Conservation (phyloP, 2,113 vertebrate genomes). For the Chaetops frenatus region DNA sequence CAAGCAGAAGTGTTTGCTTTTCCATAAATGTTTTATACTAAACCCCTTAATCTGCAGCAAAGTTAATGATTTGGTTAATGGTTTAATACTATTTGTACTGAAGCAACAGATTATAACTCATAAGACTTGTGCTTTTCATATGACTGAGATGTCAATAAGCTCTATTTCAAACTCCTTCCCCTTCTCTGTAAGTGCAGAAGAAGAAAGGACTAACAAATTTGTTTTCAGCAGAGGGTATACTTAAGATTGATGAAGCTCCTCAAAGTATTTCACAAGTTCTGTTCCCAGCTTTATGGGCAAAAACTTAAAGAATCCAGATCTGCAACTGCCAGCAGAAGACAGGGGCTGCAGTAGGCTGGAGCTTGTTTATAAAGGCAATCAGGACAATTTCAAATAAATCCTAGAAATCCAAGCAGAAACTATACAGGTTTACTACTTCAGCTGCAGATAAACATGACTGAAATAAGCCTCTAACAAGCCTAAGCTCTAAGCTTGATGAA, state of each 20-base stretch:
- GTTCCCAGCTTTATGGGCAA: background rate
- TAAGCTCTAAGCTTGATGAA: background rate
- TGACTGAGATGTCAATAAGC: background rate
- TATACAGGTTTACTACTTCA: background rate
- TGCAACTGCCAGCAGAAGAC: background rate
- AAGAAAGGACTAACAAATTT: background rate
- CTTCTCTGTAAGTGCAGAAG: background rate
- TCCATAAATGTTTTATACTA: background rate
- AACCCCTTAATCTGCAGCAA: background rate
- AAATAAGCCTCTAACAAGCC: constrained; percentile 12
- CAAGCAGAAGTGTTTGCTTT: background rate
- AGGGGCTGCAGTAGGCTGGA: background rate
- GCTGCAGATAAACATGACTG: background rate
- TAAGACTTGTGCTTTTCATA: background rate
- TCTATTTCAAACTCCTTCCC: background rate
- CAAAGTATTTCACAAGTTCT: background rate
- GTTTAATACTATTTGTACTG: background rate
- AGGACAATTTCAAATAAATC: background rate
- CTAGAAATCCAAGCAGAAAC: background rate
- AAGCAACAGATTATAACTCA: background rate
- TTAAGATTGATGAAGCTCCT: background rate
- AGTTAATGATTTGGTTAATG: background rate
- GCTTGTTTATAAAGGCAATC: background rate
- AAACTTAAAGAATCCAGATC: background rate
- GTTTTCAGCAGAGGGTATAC: background rate